Percentiles rank a stretch among this genome's conserved stretches.
phyloP scores from a whole-genome alignment of 2,888 invertebrate species.

The Drosophila barbarae region DNA sequence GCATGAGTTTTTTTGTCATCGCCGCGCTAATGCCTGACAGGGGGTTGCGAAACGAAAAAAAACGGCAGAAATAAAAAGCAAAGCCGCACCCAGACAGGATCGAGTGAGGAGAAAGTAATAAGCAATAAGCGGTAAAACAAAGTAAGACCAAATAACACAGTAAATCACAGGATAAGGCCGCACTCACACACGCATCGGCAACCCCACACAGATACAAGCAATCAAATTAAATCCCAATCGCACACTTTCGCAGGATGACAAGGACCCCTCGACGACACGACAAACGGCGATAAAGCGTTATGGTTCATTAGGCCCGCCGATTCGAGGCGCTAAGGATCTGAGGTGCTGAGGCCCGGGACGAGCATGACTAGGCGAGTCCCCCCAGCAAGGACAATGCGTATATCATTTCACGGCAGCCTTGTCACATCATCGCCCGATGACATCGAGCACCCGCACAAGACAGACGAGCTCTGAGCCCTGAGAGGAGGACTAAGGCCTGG shows the following conservation, averaged over 20 bases:
- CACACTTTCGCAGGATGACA: slow-evolving; percentile 57
- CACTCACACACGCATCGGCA: slow-evolving; percentile 52
- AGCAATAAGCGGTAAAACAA: slow-evolving; percentile 74
- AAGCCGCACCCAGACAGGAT: slow-evolving; percentile 36
- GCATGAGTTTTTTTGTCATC: slow-evolving; percentile 66
- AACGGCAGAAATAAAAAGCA: slow-evolving; percentile 15
- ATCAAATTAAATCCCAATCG: slow-evolving; percentile 76
- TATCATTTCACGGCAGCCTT: slow-evolving; percentile 51
- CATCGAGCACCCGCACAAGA: slow-evolving; percentile 35
- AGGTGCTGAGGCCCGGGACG: slow-evolving; percentile 14
- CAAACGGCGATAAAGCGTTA: slow-evolving; percentile 73
- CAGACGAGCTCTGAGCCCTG: neutral
- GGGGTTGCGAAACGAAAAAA: slow-evolving; percentile 15
- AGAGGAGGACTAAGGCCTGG: neutral
- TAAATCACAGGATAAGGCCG: slow-evolving; percentile 72
- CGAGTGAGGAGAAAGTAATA: slow-evolving; percentile 48
- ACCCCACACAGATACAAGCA: slow-evolving; percentile 48
- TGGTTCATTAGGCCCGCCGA: slow-evolving; percentile 72
- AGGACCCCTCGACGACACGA: slow-evolving; percentile 38
- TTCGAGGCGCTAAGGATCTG: slow-evolving; percentile 37
- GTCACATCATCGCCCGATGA: slow-evolving; percentile 42
- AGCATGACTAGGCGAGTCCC: slow-evolving; percentile 16
- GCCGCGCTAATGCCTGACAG: slow-evolving; percentile 43
- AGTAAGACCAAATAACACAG: slow-evolving; percentile 74
- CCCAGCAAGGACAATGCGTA: slow-evolving; percentile 35